These are phyloP conservation scores for Erynnis tages DNA, from an alignment of 2,888 invertebrate species.

Conservation along the genomic window DNA sequence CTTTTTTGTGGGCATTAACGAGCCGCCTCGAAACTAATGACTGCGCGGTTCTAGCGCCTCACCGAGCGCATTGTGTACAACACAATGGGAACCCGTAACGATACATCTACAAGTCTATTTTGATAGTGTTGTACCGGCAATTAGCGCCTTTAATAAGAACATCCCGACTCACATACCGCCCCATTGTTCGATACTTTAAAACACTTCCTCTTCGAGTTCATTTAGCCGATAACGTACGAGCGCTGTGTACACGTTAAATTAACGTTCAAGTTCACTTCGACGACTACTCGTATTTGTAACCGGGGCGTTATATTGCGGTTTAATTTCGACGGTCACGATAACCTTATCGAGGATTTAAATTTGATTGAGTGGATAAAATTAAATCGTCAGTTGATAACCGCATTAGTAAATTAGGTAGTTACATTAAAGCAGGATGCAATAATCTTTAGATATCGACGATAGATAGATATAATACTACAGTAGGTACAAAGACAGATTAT, in stretches of 20 bases:
- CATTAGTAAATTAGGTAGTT: not conserved
- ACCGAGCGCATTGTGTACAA: constrained; percentile 41
- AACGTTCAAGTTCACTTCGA: constrained; percentile 2
- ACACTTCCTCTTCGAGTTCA: constrained; percentile 12
- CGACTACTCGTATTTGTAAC: not conserved
- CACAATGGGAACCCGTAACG: constrained; percentile 52
- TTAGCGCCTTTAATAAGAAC: constrained; percentile 55
- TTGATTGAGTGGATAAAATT: constrained; percentile 65
- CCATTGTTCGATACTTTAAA: constrained; percentile 13
- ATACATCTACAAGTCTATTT: constrained; percentile 57
- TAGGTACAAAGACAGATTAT: too few species aligned
- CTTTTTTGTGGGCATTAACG: constrained; percentile 64
- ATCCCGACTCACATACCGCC: constrained; percentile 12
- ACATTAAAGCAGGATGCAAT: too few species aligned
- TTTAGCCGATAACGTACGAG: not conserved
- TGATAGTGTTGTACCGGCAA: constrained; percentile 56
- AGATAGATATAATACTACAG: too few species aligned
- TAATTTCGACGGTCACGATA: constrained; percentile 31
- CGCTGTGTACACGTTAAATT: constrained; percentile 12
- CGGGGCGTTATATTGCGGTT: not conserved
- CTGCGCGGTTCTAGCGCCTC: constrained; percentile 52
- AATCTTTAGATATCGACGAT: too few species aligned
- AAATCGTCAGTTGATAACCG: constrained; percentile 30
- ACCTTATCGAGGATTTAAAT: constrained; percentile 59
- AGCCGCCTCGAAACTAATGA: constrained; percentile 57